Conservation (phyloP, 2,797 vertebrate genomes). For the Leptodactylus fallax region DNA sequence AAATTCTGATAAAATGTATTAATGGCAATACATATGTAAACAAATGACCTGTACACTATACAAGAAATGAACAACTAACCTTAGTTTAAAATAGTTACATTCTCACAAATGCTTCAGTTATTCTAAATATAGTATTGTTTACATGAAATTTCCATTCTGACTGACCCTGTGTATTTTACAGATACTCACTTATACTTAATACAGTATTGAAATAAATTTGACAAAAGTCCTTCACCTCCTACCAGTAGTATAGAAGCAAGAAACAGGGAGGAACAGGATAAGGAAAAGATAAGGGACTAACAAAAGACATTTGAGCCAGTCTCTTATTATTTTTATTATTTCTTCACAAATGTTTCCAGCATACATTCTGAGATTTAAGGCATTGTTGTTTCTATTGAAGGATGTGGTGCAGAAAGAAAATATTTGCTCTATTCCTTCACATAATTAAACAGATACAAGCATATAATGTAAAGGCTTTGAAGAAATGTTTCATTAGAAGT, state of each 20-base stretch:
- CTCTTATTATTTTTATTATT: slow-evolving; percentile 18
- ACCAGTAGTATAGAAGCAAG: slow-evolving; percentile 8
- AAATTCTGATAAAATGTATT: background rate
- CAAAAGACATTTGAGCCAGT: slow-evolving; percentile 24
- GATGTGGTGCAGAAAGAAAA: background rate
- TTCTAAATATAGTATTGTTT: slow-evolving; percentile 40
- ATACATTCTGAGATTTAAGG: background rate
- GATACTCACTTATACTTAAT: slow-evolving; percentile 28
- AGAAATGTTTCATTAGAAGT: no score
- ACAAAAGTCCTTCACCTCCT: slow-evolving; percentile 11
- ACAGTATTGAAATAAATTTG: slow-evolving; percentile 26
- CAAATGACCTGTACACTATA: background rate
- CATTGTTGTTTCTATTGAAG: background rate
- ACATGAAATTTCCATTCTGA: slow-evolving; percentile 5
- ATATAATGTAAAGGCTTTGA: no score
- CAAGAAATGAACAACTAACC: background rate
- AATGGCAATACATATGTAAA: background rate
- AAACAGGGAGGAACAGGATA: slow-evolving; percentile 53
- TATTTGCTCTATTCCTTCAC: background rate
- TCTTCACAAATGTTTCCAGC: slow-evolving; percentile 20
- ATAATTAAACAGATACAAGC: no score
- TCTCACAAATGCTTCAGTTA: background rate
- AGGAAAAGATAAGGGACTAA: slow-evolving; percentile 48
- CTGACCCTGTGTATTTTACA: slow-evolving; percentile 16
- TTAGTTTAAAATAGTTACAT: background rate